Evolutionary conservation across 2,113 vertebrate species (phyloP).

Genomic region (Phylloscopus whistleri): DNA sequence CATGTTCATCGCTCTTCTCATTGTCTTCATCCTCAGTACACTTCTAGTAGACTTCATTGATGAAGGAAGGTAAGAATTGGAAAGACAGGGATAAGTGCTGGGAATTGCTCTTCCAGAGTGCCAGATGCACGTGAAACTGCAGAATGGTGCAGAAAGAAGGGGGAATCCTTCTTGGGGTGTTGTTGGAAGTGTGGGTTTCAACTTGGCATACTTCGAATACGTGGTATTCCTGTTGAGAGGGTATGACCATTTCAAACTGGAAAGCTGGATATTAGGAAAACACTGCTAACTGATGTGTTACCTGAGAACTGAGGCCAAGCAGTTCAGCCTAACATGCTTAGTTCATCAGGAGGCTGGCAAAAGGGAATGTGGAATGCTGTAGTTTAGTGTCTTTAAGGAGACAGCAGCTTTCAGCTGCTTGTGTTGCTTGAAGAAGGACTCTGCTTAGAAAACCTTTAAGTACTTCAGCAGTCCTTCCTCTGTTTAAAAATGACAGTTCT

Average conservation of each 20-base stretch:
- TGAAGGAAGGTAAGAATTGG: conserved; percentile 86
- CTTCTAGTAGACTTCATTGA: conserved; percentile 93
- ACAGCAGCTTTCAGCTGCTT: background rate
- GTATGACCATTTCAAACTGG: background rate
- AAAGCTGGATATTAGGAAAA: background rate
- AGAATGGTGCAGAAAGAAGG: background rate
- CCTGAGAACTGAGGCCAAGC: background rate
- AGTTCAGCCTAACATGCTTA: rapidly evolving
- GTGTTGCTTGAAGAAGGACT: background rate
- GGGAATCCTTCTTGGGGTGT: background rate
- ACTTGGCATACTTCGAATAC: background rate
- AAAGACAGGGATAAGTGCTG: background rate
- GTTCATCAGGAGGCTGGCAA: background rate
- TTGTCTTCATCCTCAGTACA: conserved; percentile 94
- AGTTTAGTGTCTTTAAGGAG: background rate
- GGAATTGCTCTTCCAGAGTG: background rate
- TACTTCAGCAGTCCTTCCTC: background rate
- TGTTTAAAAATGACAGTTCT: background rate
- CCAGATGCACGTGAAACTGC: background rate
- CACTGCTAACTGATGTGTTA: background rate
- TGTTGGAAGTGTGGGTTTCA: background rate
- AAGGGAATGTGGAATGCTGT: background rate
- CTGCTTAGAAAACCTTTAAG: background rate
- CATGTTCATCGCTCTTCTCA: conserved; percentile 97
- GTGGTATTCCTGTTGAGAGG: background rate